Evolutionary conservation across 2,888 invertebrate genomes (phyloP), one percentile per base, ranked within the genome.

Genomic region (Dryocosmus kuriphilus): DNA sequence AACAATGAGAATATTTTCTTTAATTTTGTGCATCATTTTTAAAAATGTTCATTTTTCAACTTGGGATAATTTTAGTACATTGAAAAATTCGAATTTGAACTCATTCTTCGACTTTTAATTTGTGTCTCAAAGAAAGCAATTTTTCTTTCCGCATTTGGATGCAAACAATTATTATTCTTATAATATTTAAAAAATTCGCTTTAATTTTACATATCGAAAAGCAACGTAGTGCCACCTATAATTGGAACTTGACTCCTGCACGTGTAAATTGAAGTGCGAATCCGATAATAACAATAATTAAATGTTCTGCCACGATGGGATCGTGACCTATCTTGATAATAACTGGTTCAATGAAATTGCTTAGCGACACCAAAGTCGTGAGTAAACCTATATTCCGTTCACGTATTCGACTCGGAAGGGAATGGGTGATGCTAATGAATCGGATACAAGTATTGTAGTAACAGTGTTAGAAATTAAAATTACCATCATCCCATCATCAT

Each of bases 371-470:
- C 16, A 38, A 65, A 65, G 41, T 65, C 24, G 22, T 65, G 65
- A 63, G n/a, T 65, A 65, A 65, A 41, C 65, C 41, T 65, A 65
- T 65, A 65, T 65, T 65, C 65, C 41, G 41, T 65, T 65, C 65
- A 65, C 65, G 65, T 22, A 24, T 41, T 16, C 38, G 35, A 22
- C 24, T 41, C n/a, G 14, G 38, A 41, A 14, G 41, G 24, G 65
- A 65, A 65, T 65, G 65, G 24, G 24, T 65, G 41, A 65, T 65
- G 41, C 41, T 7, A 65, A 24, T 24, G 41, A 65, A 41, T 38
- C 24, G 41, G 65, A 24, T 16, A 65, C 38, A 24, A 16, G 65
- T 22, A 65, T 24, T 22, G 16, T 14, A 11, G 11, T 35, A 35
- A 35, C 35, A 1, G 38, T 16, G 24, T 19, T 0, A 62, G 16